phyloP scores from a whole-genome alignment of 2,888 invertebrate species.

The Tipula confusa region DNA sequence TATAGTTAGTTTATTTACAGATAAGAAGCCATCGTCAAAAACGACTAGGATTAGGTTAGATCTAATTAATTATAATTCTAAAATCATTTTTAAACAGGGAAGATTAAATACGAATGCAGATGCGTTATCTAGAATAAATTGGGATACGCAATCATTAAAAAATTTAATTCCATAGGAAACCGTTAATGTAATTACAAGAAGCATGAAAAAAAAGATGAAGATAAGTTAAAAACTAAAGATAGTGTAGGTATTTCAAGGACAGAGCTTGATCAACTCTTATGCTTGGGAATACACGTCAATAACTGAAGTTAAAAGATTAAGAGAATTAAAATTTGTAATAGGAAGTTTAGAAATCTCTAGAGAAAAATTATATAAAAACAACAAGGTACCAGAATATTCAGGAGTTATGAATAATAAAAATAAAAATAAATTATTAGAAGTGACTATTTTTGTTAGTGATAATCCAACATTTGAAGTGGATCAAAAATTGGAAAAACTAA shows the following conservation, averaged over 20 bases:
- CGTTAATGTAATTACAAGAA: background rate
- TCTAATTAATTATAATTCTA: background rate
- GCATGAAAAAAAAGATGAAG: background rate
- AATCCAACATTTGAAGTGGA: background rate
- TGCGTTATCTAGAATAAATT: background rate
- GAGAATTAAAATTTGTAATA: background rate
- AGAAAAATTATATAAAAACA: background rate
- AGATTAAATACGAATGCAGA: too few species aligned
- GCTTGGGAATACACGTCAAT: background rate
- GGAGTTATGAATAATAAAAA: background rate
- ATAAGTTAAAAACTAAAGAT: background rate
- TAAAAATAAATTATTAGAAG: too few species aligned
- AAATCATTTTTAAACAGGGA: too few species aligned
- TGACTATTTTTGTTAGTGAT: background rate
- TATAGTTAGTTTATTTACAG: background rate
- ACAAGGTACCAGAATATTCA: background rate
- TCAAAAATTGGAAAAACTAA: background rate
- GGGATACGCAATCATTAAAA: background rate
- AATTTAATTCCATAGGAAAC: background rate
- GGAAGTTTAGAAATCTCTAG: background rate
- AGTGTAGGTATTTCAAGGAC: background rate
- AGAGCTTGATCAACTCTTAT: background rate
- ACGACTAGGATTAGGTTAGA: background rate
- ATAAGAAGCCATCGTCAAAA: background rate
- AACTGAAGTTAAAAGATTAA: background rate